Base-by-base conservation (phyloP, 2,113 vertebrate species). In the Morone saxatilis region DNA sequence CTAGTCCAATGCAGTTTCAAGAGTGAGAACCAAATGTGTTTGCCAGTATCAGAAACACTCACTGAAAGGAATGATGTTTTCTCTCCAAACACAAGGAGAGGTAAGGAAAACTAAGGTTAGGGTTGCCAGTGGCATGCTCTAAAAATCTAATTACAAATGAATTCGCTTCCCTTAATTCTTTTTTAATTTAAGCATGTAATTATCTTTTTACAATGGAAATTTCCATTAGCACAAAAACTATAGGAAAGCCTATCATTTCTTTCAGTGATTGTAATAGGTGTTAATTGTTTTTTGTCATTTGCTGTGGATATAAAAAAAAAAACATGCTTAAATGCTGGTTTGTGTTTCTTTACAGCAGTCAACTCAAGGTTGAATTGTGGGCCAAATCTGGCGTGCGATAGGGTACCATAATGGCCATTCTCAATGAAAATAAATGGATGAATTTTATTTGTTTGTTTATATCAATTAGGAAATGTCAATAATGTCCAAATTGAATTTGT, bases 1-100 rank as follows among this genome's bases (percentile, higher is more conserved):
- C 16, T 16, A 40, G 20, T 79, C 57, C 75, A 77, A 81, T 67
- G 79, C 19, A 72, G 4, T 71, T 77, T 62, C 2, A 19, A n/a
- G 76, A 85, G 77, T 75, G n/a, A 40, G 16, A 19, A 4, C 5
- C 7, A 36, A 76, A 66, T 20, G 61, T 56, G 62, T 38, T 20
- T 45, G 4, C n/a, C 38, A 31, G n/a, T 5, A 31, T 31, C 5
- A 40, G 19, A 74, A 12, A 40, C 31, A 31, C 40, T 16, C 50
- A 31, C 31, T 43, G 8, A 14, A 6, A 36, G 40, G 2, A 36
- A 20, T 9, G 4, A 43, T 25, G 47, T 25, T 54, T 43, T 12
- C 6, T 51, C 25, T 51, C n/a, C 59, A 62, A 50, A 50, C 36
- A 12, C 36, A 19, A 31, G 31, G n/a, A n/a, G n/a, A n/a, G n/a